Conservation (phyloP, 2,888 invertebrate genomes). For the Sialis lutaria region DNA sequence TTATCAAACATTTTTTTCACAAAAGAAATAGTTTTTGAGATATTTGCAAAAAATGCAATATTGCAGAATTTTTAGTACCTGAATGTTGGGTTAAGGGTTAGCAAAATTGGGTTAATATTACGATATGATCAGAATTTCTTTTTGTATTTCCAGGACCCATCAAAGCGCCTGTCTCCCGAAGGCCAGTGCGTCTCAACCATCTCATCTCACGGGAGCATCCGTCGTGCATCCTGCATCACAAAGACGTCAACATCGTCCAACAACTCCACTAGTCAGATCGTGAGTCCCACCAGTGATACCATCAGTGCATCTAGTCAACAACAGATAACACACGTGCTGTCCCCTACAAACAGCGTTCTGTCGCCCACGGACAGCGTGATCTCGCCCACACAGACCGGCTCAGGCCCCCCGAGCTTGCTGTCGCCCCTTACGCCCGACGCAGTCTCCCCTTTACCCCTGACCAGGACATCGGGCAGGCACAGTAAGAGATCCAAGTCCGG, state of each 20-base stretch:
- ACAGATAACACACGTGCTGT: slow-evolving; percentile 33
- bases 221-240: slow-evolving; percentile 30
- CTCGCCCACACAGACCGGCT: slow-evolving; percentile 31
- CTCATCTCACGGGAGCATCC: slow-evolving; percentile 49
- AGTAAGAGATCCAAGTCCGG: slow-evolving; percentile 34
- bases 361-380: slow-evolving; percentile 34
- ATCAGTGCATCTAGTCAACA: slow-evolving; percentile 25
- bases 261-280: slow-evolving; percentile 27
- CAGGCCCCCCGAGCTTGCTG: slow-evolving; percentile 27
- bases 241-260: slow-evolving; percentile 23
- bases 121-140: background rate
- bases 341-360: slow-evolving; percentile 33
- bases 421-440: slow-evolving; percentile 25
- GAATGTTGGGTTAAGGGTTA: too few relatives aligned
- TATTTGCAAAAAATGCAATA: too few relatives aligned
- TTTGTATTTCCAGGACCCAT: slow-evolving; percentile 34
- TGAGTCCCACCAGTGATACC: slow-evolving; percentile 25
- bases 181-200: slow-evolving; percentile 45
- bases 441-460: slow-evolving; percentile 26
- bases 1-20: too few relatives aligned
- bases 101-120: too few relatives aligned
- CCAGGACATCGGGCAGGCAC: slow-evolving; percentile 37
- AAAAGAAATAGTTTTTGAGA: too few relatives aligned
- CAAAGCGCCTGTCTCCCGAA: slow-evolving; percentile 54
- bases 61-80: too few relatives aligned